phyloP scores from a whole-genome alignment of 2,888 invertebrate species.

The Serripes groenlandicus region DNA sequence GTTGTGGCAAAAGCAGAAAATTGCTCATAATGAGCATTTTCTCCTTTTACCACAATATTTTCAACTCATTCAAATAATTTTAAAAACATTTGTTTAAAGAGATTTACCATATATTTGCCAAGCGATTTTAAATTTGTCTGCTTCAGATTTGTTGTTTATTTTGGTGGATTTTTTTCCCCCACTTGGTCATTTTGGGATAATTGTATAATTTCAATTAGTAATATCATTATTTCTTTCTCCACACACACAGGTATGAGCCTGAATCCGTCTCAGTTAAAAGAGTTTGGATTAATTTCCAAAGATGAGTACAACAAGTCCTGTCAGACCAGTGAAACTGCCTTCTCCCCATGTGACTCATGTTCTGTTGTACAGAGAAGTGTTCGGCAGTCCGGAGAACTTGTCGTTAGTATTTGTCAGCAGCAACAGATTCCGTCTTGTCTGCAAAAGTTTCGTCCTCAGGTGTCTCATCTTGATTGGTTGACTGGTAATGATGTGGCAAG shows the following conservation, averaged over 20 bases:
- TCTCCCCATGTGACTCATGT: slow-evolving; percentile 86
- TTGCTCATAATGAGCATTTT: too few relatives aligned
- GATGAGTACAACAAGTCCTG: slow-evolving; percentile 84
- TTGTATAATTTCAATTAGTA: too few relatives aligned
- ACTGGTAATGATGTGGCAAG: slow-evolving; percentile 82
- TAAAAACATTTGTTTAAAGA: too few relatives aligned
- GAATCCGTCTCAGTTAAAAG: slow-evolving; percentile 46
- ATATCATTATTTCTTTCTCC: too few relatives aligned
- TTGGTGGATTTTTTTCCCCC: too few relatives aligned
- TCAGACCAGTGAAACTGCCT: slow-evolving; percentile 86
- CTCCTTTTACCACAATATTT: too few relatives aligned
- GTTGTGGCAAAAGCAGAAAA: too few relatives aligned
- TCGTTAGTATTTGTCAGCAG: slow-evolving; percentile 81
- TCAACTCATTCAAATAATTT: too few relatives aligned
- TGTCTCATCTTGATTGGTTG: slow-evolving; percentile 82
- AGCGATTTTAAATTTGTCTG: too few relatives aligned
- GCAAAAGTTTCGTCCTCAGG: slow-evolving; percentile 79
- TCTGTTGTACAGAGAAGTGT: slow-evolving; percentile 84
- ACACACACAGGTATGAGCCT: slow-evolving; percentile 62
- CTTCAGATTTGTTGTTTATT: too few relatives aligned
- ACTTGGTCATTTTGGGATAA: too few relatives aligned
- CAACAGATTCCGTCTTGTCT: slow-evolving; percentile 84
- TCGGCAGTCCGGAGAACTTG: slow-evolving; percentile 78
- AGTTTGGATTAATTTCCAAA: slow-evolving; percentile 70
- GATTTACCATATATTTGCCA: too few relatives aligned